Evolutionary conservation across 2,888 invertebrate genomes (phyloP).

Genomic region (Halictus quadricinctus): DNA sequence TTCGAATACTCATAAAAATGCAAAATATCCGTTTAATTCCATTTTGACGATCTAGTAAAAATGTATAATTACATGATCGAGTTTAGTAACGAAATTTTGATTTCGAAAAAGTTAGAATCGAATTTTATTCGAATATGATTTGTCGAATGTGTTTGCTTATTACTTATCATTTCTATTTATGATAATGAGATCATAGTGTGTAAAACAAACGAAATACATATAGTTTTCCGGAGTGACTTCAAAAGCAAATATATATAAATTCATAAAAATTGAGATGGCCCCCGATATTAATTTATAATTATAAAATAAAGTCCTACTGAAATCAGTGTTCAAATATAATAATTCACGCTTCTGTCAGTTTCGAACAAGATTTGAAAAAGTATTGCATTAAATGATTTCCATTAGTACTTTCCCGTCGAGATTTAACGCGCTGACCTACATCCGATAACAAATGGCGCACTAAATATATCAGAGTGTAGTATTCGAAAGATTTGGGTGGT

Average conservation of each 20-base stretch:
- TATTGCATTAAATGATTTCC: not conserved
- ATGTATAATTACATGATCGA: too few relatives aligned
- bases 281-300: not conserved
- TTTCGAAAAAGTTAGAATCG: too few relatives aligned
- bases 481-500: not conserved
- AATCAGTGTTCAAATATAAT: not conserved
- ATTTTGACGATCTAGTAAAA: too few relatives aligned
- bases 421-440: not conserved
- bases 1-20: not conserved
- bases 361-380: not conserved
- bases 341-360: not conserved
- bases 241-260: too few relatives aligned
- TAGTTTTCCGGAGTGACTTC: too few relatives aligned
- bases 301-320: not conserved
- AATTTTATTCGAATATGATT: too few relatives aligned
- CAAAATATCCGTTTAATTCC: not conserved
- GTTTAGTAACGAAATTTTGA: too few relatives aligned
- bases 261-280: too few relatives aligned
- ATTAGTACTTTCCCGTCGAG: not conserved
- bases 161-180: too few relatives aligned
- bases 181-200: too few relatives aligned
- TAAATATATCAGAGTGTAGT: not conserved
- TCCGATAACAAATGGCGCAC: not conserved
- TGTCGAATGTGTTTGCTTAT: too few relatives aligned
- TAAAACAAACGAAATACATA: too few relatives aligned